Conservation (phyloP, 2,888 invertebrate genomes). For the Drosophila aldrichi region DNA sequence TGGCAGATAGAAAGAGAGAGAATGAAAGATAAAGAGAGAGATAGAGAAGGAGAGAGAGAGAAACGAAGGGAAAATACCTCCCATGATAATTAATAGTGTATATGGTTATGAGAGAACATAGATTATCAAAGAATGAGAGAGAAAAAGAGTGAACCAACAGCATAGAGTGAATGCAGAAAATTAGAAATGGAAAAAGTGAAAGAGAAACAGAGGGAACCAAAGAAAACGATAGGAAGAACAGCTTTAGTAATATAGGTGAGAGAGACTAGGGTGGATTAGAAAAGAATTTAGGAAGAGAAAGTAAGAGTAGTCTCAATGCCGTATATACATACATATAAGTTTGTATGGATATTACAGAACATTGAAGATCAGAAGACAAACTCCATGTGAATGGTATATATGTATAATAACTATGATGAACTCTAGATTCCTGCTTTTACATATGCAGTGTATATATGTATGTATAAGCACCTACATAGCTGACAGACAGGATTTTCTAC, state of each 20-base stretch:
- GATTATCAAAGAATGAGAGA: background rate
- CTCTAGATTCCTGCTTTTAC: background rate
- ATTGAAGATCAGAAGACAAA: background rate
- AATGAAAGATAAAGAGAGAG: background rate
- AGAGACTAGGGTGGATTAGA: background rate
- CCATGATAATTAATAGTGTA: no score
- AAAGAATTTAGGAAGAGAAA: background rate
- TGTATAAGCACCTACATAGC: background rate
- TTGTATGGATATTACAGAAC: background rate
- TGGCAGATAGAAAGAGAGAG: background rate
- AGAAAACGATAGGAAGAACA: background rate
- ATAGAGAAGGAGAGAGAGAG: no score
- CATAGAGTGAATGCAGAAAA: no score
- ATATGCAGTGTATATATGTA: background rate
- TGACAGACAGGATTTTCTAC: background rate
- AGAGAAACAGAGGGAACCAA: background rate
- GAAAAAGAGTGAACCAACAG: background rate
- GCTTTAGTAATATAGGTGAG: background rate
- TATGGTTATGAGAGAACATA: no score
- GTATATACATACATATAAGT: no score
- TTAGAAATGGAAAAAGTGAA: background rate
- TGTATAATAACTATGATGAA: background rate
- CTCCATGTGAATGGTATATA: no score
- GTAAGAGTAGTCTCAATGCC: background rate
- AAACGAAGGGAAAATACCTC: no score